Percentiles rank a stretch among this genome's conserved stretches.
phyloP scores from a whole-genome alignment of 1,140 invertebrate species.

The Orussus abietinus region DNA sequence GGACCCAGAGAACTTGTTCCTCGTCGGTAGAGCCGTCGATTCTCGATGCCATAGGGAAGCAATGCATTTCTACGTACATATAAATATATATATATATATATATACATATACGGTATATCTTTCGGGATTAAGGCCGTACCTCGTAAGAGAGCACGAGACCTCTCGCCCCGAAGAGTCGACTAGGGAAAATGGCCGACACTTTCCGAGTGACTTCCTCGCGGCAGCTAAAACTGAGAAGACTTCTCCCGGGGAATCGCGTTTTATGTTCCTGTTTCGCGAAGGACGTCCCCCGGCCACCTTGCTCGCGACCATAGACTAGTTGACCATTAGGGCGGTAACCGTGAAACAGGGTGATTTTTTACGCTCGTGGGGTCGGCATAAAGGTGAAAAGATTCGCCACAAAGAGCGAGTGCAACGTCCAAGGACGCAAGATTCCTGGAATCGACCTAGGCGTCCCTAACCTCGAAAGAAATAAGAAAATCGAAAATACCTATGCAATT shows the following conservation, averaged over 20 bases:
- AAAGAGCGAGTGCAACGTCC: too few relatives aligned
- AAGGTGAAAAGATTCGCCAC: not conserved
- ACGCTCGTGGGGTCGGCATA: constrained; percentile 9
- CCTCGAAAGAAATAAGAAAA: too few relatives aligned
- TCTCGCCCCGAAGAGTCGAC: too few relatives aligned
- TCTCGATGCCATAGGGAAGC: constrained; percentile 39
- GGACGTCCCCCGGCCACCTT: constrained; percentile 27
- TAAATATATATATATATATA: too few relatives aligned
- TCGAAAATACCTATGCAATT: too few relatives aligned
- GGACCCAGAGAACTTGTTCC: too few relatives aligned
- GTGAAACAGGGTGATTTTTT: constrained; percentile 43
- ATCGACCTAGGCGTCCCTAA: too few relatives aligned
- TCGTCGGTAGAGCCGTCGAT: constrained; percentile 11
- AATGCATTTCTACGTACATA: constrained; percentile 33
- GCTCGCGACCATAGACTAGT: constrained; percentile 23
- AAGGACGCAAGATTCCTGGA: too few relatives aligned
- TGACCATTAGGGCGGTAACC: constrained; percentile 27
- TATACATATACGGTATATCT: too few relatives aligned
- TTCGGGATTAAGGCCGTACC: too few relatives aligned
- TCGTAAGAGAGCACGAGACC: too few relatives aligned
- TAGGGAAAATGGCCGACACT: too few relatives aligned
- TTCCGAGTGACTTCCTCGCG: constrained; percentile 14
- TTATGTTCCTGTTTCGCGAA: constrained; percentile 45
- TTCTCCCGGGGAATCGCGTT: constrained; percentile 25
- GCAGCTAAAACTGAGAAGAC: constrained; percentile 29